These are phyloP conservation scores for Cancer borealis DNA, from an alignment of 2,888 invertebrate species.

Conservation along the genomic window DNA sequence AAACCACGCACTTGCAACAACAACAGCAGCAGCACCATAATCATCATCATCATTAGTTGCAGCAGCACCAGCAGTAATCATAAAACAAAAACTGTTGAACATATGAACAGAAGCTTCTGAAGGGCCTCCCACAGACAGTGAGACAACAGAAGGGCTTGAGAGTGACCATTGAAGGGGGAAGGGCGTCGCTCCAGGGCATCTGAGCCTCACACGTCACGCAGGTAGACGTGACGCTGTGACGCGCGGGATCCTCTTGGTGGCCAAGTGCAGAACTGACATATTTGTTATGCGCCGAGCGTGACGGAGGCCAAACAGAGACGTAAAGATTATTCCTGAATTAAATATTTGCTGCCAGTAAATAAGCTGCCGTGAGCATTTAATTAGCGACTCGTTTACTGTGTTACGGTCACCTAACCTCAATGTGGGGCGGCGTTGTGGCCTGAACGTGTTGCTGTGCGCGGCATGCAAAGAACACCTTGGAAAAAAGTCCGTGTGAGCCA, in stretches of 20 bases:
- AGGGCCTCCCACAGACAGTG: neutral
- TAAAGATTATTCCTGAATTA: neutral
- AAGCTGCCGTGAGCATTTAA: slow-evolving; percentile 6
- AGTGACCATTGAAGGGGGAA: neutral
- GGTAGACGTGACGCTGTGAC: slow-evolving; percentile 23
- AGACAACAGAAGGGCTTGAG: slow-evolving; percentile 11
- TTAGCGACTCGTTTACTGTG: neutral
- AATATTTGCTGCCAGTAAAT: slow-evolving; percentile 21
- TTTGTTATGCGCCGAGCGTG: slow-evolving; percentile 26
- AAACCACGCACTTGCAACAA: neutral
- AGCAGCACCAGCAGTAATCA: neutral
- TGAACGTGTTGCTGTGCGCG: neutral
- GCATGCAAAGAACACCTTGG: neutral
- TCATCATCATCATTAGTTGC: neutral
- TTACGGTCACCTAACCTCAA: slow-evolving; percentile 2
- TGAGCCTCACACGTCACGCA: slow-evolving; percentile 22
- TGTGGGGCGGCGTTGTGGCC: neutral
- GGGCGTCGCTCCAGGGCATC: neutral
- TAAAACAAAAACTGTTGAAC: neutral
- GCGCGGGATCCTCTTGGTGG: neutral
- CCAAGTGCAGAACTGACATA: slow-evolving; percentile 4
- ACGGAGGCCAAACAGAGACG: neutral
- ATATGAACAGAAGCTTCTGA: neutral
- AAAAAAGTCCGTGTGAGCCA: neutral
- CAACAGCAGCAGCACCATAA: neutral